Percentiles rank a stretch among this genome's conserved stretches.
Evolutionary conservation across 2,888 invertebrate species (phyloP).

Genomic region (Alloplasta piceator): DNA sequence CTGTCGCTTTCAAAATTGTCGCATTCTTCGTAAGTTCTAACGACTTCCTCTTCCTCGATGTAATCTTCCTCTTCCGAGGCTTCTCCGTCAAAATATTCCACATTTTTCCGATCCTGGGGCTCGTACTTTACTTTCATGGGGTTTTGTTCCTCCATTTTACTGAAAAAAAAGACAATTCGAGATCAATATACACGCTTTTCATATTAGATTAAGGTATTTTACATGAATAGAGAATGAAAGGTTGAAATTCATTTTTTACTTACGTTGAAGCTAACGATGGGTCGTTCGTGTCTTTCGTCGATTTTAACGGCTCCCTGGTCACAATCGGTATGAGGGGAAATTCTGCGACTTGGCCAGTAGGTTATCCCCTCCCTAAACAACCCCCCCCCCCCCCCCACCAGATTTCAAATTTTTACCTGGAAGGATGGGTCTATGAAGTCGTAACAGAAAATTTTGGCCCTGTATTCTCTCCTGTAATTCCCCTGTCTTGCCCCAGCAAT

Average conservation of each 20-base stretch:
- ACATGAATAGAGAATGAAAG: not conserved
- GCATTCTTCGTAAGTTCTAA: constrained; percentile 1
- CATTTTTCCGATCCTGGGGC: not conserved
- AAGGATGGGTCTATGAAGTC: constrained; percentile 4
- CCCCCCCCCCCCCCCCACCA: not conserved
- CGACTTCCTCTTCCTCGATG: not conserved
- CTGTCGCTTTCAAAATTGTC: constrained; percentile 1
- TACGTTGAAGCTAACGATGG: not conserved
- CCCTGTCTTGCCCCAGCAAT: no score
- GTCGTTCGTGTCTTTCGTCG: no score
- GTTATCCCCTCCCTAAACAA: constrained; percentile 6
- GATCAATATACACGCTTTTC: not conserved
- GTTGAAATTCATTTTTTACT: constrained; percentile 10
- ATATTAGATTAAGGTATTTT: constrained; percentile 5
- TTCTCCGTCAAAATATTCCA: constrained; percentile 4
- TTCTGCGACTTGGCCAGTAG: not conserved
- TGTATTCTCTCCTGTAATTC: no score
- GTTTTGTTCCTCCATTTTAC: constrained; percentile 1
- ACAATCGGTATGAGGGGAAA: not conserved
- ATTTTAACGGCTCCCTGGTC: constrained; percentile 4
- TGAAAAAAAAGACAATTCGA: constrained; percentile 1
- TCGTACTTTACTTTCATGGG: not conserved
- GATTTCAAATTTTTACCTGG: constrained; percentile 20
- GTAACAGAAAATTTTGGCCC: not conserved
- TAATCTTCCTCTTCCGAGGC: constrained; percentile 8